Evolutionary conservation across 2,797 vertebrate species (phyloP).

Genomic region (Erethizon dorsatum): DNA sequence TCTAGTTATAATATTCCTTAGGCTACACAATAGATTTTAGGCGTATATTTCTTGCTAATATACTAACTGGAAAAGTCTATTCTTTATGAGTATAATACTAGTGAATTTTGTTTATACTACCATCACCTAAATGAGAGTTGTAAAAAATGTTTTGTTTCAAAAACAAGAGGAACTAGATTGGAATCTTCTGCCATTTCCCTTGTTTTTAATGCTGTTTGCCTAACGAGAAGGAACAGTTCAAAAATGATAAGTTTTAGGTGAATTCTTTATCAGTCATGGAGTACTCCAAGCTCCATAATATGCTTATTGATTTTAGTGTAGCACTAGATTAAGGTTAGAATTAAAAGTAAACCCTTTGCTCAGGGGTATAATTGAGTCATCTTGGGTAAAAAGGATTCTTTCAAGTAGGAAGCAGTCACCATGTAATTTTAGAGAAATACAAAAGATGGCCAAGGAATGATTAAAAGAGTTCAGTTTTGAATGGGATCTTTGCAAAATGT

Average conservation of each 20-base stretch:
- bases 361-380: neutral
- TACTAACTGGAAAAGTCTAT: neutral
- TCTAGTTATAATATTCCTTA: neutral
- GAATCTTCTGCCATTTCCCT: neutral
- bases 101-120: neutral
- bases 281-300: neutral
- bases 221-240: neutral
- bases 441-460: neutral
- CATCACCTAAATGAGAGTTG: neutral
- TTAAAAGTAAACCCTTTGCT: slow-evolving; percentile 51
- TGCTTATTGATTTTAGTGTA: slow-evolving; percentile 56
- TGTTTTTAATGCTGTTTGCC: neutral
- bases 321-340: slow-evolving; percentile 41
- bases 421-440: neutral
- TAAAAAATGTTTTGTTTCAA: neutral
- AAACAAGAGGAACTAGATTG: neutral
- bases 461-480: neutral
- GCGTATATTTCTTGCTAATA: neutral
- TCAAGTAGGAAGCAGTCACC: neutral
- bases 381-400: neutral
- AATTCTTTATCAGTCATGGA: neutral
- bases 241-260: neutral
- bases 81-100: neutral
- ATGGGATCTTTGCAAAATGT: neutral
- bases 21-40: neutral